Conservation (phyloP, 2,797 vertebrate genomes). For the Pipistrellus pipistrellus region DNA sequence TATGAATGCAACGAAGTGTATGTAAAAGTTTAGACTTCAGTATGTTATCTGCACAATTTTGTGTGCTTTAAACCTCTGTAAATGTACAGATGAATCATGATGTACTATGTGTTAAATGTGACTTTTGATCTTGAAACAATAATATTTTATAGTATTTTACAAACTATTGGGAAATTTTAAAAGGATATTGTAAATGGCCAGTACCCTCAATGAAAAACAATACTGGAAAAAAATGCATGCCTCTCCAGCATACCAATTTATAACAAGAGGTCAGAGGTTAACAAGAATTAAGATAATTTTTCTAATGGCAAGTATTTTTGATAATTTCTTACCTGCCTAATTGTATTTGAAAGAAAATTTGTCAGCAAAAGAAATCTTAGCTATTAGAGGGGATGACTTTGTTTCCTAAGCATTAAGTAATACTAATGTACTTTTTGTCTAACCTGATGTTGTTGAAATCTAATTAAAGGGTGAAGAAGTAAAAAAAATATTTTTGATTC, state of each 20-base stretch:
- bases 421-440: slow-evolving; percentile 79
- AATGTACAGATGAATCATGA: slow-evolving; percentile 85
- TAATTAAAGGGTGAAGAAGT: slow-evolving; percentile 77
- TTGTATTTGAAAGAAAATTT: slow-evolving; percentile 87
- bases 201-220: slow-evolving; percentile 81
- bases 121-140: slow-evolving; percentile 85
- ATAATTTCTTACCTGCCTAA: slow-evolving; percentile 88
- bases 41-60: slow-evolving; percentile 89
- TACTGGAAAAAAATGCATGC: slow-evolving; percentile 83
- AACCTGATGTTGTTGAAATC: slow-evolving; percentile 80
- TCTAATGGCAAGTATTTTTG: slow-evolving; percentile 90
- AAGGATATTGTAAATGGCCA: slow-evolving; percentile 84
- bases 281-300: slow-evolving; percentile 89
- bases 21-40: slow-evolving; percentile 87
- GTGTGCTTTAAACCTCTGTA: slow-evolving; percentile 89
- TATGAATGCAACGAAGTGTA: slow-evolving; percentile 87
- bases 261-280: slow-evolving; percentile 87
- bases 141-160: slow-evolving; percentile 88
- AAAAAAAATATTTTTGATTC: slow-evolving; percentile 80
- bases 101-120: slow-evolving; percentile 85
- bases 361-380: slow-evolving; percentile 85
- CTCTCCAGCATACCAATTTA: slow-evolving; percentile 85
- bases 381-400: slow-evolving; percentile 81
- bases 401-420: slow-evolving; percentile 82
- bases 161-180: slow-evolving; percentile 87